Evolutionary conservation across 2,888 invertebrate genomes (phyloP).

Genomic region (Cosmia pyralina): DNA sequence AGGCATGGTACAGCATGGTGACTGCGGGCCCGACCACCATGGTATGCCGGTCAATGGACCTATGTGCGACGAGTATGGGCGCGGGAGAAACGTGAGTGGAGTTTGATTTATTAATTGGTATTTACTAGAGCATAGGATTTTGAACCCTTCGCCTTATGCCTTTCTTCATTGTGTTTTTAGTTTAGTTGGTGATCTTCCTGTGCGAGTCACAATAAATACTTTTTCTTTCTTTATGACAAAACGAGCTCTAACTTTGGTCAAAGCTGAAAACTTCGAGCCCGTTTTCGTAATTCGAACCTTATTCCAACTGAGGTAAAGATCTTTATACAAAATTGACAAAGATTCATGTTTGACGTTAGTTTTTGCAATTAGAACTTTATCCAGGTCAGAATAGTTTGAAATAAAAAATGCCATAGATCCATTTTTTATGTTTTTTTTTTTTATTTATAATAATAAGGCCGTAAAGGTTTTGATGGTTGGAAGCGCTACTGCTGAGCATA

Average conservation of each 20-base stretch:
- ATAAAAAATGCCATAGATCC: too few species aligned
- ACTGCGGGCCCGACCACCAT: constrained; percentile 87
- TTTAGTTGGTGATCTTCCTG: too few species aligned
- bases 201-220: too few species aligned
- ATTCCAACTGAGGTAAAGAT: neutral
- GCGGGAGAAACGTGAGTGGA: constrained; percentile 83
- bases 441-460: neutral
- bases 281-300: neutral
- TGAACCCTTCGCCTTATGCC: neutral
- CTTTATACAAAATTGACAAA: neutral
- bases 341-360: neutral
- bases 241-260: neutral
- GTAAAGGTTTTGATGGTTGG: neutral
- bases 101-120: neutral
- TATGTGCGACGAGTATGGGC: constrained; percentile 88
- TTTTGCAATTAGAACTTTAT: neutral
- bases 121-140: neutral
- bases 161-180: too few species aligned
- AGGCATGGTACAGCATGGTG: constrained; percentile 82
- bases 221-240: too few species aligned
- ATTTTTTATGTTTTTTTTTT: too few species aligned
- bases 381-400: neutral
- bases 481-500: neutral
- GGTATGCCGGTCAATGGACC: constrained; percentile 84
- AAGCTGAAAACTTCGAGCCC: neutral